These are phyloP conservation scores for Sesamia inferens DNA, from an alignment of 2,888 invertebrate genomes.

Conservation along the genomic window DNA sequence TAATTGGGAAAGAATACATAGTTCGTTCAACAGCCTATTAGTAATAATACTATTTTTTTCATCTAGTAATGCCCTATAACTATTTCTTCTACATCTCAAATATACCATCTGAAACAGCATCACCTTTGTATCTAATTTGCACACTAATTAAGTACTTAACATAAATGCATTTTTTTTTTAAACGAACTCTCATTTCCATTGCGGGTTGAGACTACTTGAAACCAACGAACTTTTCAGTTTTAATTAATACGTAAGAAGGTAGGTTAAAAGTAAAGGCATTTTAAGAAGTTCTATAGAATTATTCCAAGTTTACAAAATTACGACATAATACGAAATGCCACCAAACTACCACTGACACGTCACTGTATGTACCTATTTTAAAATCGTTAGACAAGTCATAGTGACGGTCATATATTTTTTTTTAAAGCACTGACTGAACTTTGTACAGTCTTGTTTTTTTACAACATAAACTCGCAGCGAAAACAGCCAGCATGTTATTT, in stretches of 20 bases:
- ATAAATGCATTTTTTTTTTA: no score
- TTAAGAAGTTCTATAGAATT: neutral
- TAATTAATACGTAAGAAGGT: neutral
- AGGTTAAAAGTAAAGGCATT: neutral
- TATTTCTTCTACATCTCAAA: no score
- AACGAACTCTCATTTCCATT: neutral
- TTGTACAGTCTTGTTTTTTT: constrained; percentile 27
- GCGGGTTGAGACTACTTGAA: neutral
- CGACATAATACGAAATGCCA: constrained; percentile 8
- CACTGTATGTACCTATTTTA: neutral
- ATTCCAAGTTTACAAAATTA: neutral
- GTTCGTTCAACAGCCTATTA: neutral
- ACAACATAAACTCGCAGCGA: neutral
- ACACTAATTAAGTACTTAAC: no score
- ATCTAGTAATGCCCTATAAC: no score
- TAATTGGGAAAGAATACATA: neutral
- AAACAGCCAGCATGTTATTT: neutral
- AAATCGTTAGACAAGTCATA: constrained; percentile 14
- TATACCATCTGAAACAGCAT: no score
- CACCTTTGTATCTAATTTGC: no score
- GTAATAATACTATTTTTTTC: neutral
- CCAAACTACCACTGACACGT: constrained; percentile 6
- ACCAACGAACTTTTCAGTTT: neutral
- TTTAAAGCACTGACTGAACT: constrained; percentile 15
- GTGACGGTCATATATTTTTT: constrained; percentile 26